Evolutionary conservation across 1,140 invertebrate species (phyloP).

Genomic region (Drosophila ficusphila): DNA sequence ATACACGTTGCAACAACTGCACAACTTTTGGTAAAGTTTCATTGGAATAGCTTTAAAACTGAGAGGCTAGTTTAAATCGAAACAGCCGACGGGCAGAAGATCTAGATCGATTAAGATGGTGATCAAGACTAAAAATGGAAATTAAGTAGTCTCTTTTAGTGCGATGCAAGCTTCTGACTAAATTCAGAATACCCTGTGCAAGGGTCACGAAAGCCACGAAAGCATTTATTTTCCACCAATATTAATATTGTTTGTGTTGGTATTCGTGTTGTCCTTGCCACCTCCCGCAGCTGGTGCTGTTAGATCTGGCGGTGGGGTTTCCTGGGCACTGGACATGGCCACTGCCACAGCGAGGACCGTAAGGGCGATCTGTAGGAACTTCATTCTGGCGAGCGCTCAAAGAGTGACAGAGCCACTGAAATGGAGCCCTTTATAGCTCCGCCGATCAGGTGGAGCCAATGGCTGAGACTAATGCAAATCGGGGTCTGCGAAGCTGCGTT

Average conservation of each 20-base stretch:
- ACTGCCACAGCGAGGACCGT: not conserved
- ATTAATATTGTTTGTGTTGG: not conserved
- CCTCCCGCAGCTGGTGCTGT: not conserved
- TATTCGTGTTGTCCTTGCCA: not conserved
- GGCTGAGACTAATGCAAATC: conserved; percentile 2
- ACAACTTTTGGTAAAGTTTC: too few species aligned
- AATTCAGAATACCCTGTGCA: too few species aligned
- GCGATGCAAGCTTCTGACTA: too few species aligned
- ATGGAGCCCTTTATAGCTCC: conserved; percentile 4
- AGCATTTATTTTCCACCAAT: too few species aligned
- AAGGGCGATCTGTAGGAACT: not conserved
- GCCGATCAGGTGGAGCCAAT: not conserved
- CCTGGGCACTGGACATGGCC: not conserved
- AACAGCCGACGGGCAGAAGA: too few species aligned
- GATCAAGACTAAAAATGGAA: too few species aligned
- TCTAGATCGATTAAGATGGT: too few species aligned
- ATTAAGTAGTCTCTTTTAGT: too few species aligned
- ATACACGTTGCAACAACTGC: too few species aligned
- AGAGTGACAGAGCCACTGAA: not conserved
- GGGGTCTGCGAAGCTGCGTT: conserved; percentile 28
- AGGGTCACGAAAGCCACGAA: too few species aligned
- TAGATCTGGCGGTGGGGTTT: not conserved
- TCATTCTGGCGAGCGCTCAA: not conserved
- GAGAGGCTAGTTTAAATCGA: too few species aligned
- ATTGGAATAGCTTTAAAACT: too few species aligned